Evolutionary conservation across 1,140 invertebrate genomes (phyloP).

Genomic region (Lasaia peninsularis): DNA sequence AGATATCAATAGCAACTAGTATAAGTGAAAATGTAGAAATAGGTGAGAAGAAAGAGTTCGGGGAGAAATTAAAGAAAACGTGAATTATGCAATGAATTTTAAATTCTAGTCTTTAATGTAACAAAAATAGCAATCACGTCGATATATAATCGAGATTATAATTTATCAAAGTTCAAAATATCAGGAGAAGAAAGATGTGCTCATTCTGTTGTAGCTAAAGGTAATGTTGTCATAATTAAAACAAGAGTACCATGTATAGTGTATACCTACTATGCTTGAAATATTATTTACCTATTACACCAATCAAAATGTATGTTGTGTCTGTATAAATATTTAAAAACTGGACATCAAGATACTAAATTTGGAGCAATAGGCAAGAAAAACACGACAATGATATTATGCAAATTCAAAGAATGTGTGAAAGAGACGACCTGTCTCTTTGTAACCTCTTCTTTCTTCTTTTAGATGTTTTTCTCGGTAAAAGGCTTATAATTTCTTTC

Average conservation of each 20-base stretch:
- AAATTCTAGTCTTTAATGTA: constrained; percentile 28
- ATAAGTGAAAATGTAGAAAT: constrained; percentile 49
- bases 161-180: background rate
- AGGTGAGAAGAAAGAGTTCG: constrained; percentile 30
- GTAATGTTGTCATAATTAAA: background rate
- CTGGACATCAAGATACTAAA: too few species aligned
- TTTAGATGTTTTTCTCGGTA: background rate
- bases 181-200: constrained; percentile 5
- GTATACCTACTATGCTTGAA: too few species aligned
- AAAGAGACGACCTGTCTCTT: too few species aligned
- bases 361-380: too few species aligned
- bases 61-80: constrained; percentile 36
- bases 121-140: constrained; percentile 6
- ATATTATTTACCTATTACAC: too few species aligned
- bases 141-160: background rate
- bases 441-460: background rate
- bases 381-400: too few species aligned
- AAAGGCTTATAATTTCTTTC: background rate
- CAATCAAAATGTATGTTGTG: too few species aligned
- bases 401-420: background rate
- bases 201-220: background rate
- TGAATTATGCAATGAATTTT: constrained; percentile 18
- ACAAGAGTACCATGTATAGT: too few species aligned
- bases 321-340: too few species aligned
- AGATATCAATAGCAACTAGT: constrained; percentile 68